Percentiles rank a stretch among this genome's conserved stretches.
Evolutionary conservation across 2,113 vertebrate species (phyloP).

Genomic region (Etia nguti): DNA sequence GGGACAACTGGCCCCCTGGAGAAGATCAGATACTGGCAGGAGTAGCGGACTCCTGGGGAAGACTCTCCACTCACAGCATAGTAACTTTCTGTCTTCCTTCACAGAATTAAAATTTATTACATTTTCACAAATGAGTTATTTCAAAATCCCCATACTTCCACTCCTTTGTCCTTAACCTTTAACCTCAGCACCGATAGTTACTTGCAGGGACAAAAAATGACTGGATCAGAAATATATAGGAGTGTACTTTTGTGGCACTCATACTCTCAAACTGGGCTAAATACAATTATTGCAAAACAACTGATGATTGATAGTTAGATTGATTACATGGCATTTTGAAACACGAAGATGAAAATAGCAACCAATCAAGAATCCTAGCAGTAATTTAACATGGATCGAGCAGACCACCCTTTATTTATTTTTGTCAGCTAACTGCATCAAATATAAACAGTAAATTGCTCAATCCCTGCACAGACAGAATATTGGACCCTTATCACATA

Average conservation of each 20-base stretch:
- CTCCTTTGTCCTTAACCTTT: neutral
- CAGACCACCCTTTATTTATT: neutral
- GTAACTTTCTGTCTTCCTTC: neutral
- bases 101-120: neutral
- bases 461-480: neutral
- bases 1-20: slow-evolving; percentile 34
- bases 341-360: neutral
- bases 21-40: neutral
- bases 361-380: neutral
- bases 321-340: neutral
- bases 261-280: neutral
- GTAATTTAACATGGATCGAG: neutral
- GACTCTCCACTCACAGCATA: neutral
- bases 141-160: neutral
- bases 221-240: neutral
- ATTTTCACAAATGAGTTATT: neutral
- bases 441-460: neutral
- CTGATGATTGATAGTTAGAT: neutral
- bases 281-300: neutral
- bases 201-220: neutral
- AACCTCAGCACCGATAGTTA: neutral
- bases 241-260: neutral
- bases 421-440: neutral
- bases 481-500: neutral
- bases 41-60: accelerated